Evolutionary conservation across 2,888 invertebrate species (phyloP).

Genomic region (Brachypalpus laphriformis): DNA sequence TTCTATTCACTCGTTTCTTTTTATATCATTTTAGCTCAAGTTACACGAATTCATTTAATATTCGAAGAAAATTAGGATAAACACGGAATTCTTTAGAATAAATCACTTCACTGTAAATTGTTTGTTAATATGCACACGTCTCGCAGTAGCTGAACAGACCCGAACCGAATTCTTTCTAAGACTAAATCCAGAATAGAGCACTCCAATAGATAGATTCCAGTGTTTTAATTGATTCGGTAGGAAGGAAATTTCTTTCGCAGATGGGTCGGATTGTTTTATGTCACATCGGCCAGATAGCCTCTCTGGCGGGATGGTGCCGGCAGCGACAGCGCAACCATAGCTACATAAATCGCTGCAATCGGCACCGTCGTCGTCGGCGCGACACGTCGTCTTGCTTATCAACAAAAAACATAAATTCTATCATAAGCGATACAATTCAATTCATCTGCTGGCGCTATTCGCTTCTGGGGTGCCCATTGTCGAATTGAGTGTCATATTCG

Average conservation of each 20-base stretch:
- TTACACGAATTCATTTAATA: not conserved
- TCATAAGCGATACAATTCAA: slow-evolving; percentile 55
- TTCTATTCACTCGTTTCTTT: slow-evolving; percentile 1
- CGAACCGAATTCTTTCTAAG: slow-evolving; percentile 25
- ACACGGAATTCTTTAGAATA: not conserved
- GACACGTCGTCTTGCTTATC: slow-evolving; percentile 63
- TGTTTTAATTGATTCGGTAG: slow-evolving; percentile 57
- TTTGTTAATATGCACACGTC: not conserved
- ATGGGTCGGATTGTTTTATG: slow-evolving; percentile 57
- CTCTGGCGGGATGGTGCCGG: slow-evolving; percentile 21
- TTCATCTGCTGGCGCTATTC: slow-evolving; percentile 56
- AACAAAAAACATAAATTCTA: slow-evolving; percentile 49
- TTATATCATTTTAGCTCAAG: slow-evolving; percentile 10
- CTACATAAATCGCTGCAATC: slow-evolving; percentile 7
- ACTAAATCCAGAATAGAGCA: slow-evolving; percentile 37
- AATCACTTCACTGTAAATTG: not conserved
- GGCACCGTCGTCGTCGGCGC: slow-evolving; percentile 8
- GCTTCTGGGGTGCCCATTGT: slow-evolving; percentile 22
- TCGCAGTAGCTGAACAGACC: slow-evolving; percentile 1
- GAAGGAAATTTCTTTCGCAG: slow-evolving; percentile 61
- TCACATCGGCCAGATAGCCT: slow-evolving; percentile 46
- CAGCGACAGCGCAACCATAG: not conserved
- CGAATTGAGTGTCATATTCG: slow-evolving; percentile 56
- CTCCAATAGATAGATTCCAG: slow-evolving; percentile 27
- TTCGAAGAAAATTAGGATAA: not conserved